A percentile compares a stretch with the other conserved stretches of the same genome.
phyloP scores from a whole-genome alignment of 2,113 vertebrate species.

The Menura novaehollandiae region DNA sequence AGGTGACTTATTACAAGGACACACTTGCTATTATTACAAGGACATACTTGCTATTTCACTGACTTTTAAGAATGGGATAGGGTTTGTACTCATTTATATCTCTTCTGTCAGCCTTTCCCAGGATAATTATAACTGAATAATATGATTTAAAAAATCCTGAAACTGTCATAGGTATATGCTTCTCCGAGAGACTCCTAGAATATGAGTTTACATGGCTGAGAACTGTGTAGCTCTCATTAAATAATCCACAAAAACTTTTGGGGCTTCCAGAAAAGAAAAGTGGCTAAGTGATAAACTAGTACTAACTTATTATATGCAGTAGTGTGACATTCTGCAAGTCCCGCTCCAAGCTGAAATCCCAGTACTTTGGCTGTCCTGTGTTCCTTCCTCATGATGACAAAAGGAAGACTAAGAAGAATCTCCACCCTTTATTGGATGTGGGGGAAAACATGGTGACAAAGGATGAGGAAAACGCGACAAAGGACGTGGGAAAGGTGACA shows the following conservation, averaged over 20 bases:
- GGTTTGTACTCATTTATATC: not conserved
- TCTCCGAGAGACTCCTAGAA: not conserved
- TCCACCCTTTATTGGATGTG: too few species aligned
- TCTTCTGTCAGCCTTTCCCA: not conserved
- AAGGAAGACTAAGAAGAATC: not conserved
- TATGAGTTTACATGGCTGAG: not conserved
- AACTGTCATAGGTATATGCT: not conserved
- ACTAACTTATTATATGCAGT: not conserved
- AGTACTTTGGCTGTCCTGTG: accelerated
- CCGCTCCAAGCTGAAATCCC: not conserved
- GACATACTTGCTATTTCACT: not conserved
- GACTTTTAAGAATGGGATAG: not conserved
- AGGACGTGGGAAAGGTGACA: too few species aligned
- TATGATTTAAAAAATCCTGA: not conserved
- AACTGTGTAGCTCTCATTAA: not conserved
- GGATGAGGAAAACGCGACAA: too few species aligned
- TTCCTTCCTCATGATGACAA: not conserved
- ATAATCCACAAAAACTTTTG: not conserved
- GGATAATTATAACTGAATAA: not conserved
- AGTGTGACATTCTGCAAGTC: not conserved
- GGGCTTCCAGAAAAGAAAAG: not conserved
- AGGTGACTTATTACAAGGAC: not conserved
- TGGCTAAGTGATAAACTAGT: not conserved
- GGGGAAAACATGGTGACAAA: too few species aligned
- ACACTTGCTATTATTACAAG: not conserved